These are phyloP conservation scores for Steinernema carpocapsae DNA, from an alignment of 2,888 invertebrate species.

Conservation along the genomic window DNA sequence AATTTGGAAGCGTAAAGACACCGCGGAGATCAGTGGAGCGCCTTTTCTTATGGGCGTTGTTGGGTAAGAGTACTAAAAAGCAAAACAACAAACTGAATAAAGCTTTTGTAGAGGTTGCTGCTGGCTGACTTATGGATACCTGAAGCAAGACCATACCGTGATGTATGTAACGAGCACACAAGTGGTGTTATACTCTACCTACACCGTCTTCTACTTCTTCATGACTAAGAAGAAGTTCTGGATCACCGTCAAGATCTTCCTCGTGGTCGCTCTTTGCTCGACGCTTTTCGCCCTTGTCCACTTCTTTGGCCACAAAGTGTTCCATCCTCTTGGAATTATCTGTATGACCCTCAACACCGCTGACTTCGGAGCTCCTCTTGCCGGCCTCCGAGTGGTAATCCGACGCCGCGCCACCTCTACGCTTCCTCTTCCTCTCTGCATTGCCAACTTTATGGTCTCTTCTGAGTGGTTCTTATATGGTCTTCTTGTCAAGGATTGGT, in stretches of 20 bases:
- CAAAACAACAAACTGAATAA: conserved; percentile 3
- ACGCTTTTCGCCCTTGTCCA: conserved; percentile 53
- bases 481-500: conserved; percentile 78
- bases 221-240: conserved; percentile 68
- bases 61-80: conserved; percentile 45
- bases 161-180: conserved; percentile 65
- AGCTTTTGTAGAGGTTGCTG: conserved; percentile 55
- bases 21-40: conserved; percentile 66
- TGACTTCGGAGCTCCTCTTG: conserved; percentile 84
- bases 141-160: conserved; percentile 66
- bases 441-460: conserved; percentile 84
- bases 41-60: conserved; percentile 68
- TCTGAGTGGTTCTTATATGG: conserved; percentile 84
- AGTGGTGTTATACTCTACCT: conserved; percentile 61
- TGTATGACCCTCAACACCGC: conserved; percentile 79
- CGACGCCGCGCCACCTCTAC: conserved; percentile 82
- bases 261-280: conserved; percentile 56
- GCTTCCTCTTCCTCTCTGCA: conserved; percentile 86
- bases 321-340: conserved; percentile 74
- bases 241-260: conserved; percentile 64
- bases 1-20: conserved; percentile 68
- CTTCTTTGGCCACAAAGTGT: conserved; percentile 65
- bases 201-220: conserved; percentile 66
- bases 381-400: conserved; percentile 80
- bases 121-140: conserved; percentile 66